Evolutionary conservation across 2,888 invertebrate species (phyloP), one percentile per base, ranked within the genome.

Genomic region (Uropetala carovei): DNA sequence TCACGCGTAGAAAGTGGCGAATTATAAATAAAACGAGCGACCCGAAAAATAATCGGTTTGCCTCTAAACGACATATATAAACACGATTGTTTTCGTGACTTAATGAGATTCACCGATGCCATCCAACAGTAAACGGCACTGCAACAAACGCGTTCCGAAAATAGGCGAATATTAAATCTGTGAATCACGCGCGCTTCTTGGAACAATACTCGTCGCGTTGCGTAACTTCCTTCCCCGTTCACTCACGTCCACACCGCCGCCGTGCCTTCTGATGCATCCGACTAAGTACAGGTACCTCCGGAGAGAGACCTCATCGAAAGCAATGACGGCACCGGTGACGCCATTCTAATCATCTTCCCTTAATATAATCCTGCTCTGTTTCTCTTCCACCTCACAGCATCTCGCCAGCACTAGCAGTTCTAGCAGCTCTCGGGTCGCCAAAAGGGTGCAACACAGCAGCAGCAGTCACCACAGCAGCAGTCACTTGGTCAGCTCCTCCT

Each of bases 401-500:
- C 64, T 89, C 60, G 89, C 89, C 64, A 60, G 60, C 86, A 8
- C 92, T 5, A 43, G 43, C 43, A 43, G n/a, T n/a, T n/a, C 43
- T 43, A 43, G 43, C 43, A 83, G 83, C 60, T 85, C 85, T 11
- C 64, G 86, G 43, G 86, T 85, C 22, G 92, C 86, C 9, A 86
- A 85, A 57, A 60, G 86, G 75, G 86, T 85, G 84, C 86, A 86
- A 59, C 92, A 92, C 84, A 58, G 59, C 57, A 59, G 56, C 56
- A 57, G 57, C 57, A 91, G 91, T 18, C 27, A 30, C 18, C 60
- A 59, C 60, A 82, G 82, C 82, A 81, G 22, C 92, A 82, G 82
- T 83, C 59, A 68, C 86, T 93, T 93, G 85, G 93, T 93, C 57
- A 95, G 96, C 92, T 96, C 96, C 94, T 95, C 95, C 93, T 97